A percentile compares a stretch with the other conserved stretches of the same genome.
phyloP scores from a whole-genome alignment of 2,113 vertebrate genomes.

The Epinephelus moara region DNA sequence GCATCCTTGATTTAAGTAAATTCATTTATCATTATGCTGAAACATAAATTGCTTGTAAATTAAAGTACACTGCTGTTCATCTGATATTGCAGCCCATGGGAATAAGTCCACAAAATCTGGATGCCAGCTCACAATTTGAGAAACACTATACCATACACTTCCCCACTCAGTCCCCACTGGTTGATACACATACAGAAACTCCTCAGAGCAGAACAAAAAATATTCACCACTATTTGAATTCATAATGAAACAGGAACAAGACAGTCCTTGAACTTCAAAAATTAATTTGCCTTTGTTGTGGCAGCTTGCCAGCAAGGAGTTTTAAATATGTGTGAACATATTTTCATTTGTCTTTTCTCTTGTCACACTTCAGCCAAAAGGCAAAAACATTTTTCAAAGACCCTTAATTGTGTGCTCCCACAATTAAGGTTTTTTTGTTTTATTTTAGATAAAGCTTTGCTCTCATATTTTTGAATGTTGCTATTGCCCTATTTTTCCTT shows the following conservation, averaged over 20 bases:
- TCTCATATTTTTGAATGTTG: too few relatives aligned
- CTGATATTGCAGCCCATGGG: not conserved
- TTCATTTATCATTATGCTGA: not conserved
- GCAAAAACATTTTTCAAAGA: too few relatives aligned
- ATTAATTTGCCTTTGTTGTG: slow-evolving; percentile 32
- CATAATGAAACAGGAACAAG: slow-evolving; percentile 36
- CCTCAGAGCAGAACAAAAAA: slow-evolving; percentile 4
- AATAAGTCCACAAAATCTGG: not conserved
- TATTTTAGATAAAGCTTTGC: too few relatives aligned
- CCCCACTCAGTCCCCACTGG: not conserved
- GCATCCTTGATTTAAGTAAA: not conserved
- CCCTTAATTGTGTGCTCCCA: too few relatives aligned
- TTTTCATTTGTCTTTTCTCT: too few relatives aligned
- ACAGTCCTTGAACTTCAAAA: slow-evolving; percentile 21
- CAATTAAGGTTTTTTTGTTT: too few relatives aligned
- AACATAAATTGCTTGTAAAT: not conserved
- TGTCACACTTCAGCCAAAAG: too few relatives aligned
- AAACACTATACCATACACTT: not conserved
- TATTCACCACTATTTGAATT: slow-evolving; percentile 31
- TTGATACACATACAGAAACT: not conserved
- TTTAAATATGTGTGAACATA: too few relatives aligned
- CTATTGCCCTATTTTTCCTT: too few relatives aligned
- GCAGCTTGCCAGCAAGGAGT: not conserved
- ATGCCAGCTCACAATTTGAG: not conserved
- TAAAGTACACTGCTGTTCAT: not conserved